phyloP scores from a whole-genome alignment of 2,797 vertebrate genomes.

The Calcarius lapponicus region DNA sequence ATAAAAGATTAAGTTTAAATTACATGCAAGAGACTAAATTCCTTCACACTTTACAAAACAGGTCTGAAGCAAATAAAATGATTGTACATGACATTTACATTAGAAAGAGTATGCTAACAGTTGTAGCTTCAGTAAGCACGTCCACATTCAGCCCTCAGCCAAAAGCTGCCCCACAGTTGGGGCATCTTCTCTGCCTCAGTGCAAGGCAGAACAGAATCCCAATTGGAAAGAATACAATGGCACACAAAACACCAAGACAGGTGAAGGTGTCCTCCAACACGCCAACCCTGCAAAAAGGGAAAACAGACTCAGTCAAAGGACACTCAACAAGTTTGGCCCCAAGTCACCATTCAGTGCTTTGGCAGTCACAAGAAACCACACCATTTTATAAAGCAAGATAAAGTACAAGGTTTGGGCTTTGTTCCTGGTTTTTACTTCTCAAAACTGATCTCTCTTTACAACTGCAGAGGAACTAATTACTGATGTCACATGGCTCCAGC shows the following conservation, averaged over 20 bases:
- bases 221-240: slow-evolving; percentile 96
- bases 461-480: neutral
- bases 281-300: slow-evolving; percentile 84
- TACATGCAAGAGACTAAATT: slow-evolving; percentile 45
- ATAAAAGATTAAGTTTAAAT: slow-evolving; percentile 60
- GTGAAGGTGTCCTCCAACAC: slow-evolving; percentile 98
- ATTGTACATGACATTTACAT: slow-evolving; percentile 83
- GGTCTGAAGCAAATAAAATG: slow-evolving; percentile 77
- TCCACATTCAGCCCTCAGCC: slow-evolving; percentile 78
- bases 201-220: slow-evolving; percentile 97
- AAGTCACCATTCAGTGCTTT: neutral
- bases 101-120: slow-evolving; percentile 73
- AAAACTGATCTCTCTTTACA: neutral
- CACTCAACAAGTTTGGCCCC: neutral
- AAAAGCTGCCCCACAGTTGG: slow-evolving; percentile 96
- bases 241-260: slow-evolving; percentile 93
- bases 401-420: neutral
- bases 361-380: neutral
- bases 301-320: slow-evolving; percentile 16
- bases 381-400: neutral
- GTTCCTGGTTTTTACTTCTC: neutral
- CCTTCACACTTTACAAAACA: slow-evolving; percentile 76
- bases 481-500: neutral
- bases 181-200: slow-evolving; percentile 94
- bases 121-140: slow-evolving; percentile 44